Conservation (phyloP, 2,113 vertebrate genomes). For the Machaerirhynchus nigripectus region DNA sequence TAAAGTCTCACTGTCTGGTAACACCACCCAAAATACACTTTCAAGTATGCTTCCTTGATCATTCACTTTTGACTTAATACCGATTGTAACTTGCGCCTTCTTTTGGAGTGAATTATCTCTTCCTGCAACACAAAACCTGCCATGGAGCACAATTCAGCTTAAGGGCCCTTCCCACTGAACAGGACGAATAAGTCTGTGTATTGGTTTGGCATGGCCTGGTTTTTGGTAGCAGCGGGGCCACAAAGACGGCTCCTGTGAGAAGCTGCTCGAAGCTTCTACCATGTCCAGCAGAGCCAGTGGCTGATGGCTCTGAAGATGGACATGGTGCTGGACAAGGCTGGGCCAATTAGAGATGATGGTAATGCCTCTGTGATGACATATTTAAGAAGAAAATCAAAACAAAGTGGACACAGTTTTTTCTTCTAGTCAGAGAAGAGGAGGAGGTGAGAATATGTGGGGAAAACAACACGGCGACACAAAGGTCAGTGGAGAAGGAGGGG, state of each 20-base stretch:
- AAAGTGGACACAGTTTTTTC: background rate
- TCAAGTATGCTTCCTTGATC: background rate
- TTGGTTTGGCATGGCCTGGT: background rate
- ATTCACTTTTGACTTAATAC: background rate
- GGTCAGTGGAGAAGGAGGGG: background rate
- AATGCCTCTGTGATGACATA: background rate
- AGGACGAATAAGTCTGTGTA: background rate
- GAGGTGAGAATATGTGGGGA: background rate
- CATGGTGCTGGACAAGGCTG: background rate
- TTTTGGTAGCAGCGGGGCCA: background rate
- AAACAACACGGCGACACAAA: accelerated
- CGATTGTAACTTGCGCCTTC: background rate
- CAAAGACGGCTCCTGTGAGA: background rate
- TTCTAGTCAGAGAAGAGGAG: background rate
- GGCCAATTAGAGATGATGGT: background rate
- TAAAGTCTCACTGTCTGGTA: background rate
- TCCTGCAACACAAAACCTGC: background rate
- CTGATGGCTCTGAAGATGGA: background rate
- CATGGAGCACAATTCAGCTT: background rate
- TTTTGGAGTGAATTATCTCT: background rate
- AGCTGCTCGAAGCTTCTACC: background rate
- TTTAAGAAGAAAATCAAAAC: background rate
- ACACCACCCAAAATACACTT: background rate
- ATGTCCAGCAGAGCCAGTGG: accelerated
- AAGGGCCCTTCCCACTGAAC: background rate